Evolutionary conservation across 2,797 vertebrate species (phyloP).

Genomic region (Girardinus metallicus): DNA sequence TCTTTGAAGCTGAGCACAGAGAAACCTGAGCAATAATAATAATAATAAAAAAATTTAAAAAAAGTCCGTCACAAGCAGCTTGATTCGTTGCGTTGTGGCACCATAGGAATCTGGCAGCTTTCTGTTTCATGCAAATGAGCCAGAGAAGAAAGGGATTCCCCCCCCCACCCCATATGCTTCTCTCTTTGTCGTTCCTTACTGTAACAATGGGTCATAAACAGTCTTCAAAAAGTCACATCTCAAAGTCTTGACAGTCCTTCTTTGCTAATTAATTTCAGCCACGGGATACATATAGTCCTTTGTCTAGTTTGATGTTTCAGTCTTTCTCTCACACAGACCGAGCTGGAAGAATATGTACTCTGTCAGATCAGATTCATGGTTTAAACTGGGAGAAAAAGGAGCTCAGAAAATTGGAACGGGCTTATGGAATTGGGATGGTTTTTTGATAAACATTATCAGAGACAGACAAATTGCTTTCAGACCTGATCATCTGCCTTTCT

Average conservation of each 20-base stretch:
- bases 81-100: conserved; percentile 41
- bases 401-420: conserved; percentile 51
- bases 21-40: conserved; percentile 56
- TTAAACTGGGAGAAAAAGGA: conserved; percentile 33
- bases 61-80: conserved; percentile 47
- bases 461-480: conserved; percentile 48
- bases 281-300: conserved; percentile 25
- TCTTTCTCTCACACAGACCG: conserved; percentile 5
- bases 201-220: conserved; percentile 39
- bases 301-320: conserved; percentile 32
- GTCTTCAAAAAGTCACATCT: not conserved
- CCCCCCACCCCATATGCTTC: conserved; percentile 3
- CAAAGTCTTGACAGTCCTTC: conserved; percentile 32
- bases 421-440: conserved; percentile 39
- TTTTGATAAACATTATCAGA: conserved; percentile 42
- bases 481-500: conserved; percentile 12
- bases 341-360: conserved; percentile 48
- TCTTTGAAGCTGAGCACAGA: conserved; percentile 62
- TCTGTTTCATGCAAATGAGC: conserved; percentile 50
- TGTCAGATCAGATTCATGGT: conserved; percentile 50
- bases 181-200: conserved; percentile 37
- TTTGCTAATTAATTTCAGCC: conserved; percentile 34
- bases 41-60: too few relatives aligned
- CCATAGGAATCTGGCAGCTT: conserved; percentile 36
- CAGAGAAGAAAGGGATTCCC: conserved; percentile 17